Evolutionary conservation across 1,140 invertebrate genomes (phyloP), one percentile per base, ranked within the genome.

Genomic region (Bombus impatiens): DNA sequence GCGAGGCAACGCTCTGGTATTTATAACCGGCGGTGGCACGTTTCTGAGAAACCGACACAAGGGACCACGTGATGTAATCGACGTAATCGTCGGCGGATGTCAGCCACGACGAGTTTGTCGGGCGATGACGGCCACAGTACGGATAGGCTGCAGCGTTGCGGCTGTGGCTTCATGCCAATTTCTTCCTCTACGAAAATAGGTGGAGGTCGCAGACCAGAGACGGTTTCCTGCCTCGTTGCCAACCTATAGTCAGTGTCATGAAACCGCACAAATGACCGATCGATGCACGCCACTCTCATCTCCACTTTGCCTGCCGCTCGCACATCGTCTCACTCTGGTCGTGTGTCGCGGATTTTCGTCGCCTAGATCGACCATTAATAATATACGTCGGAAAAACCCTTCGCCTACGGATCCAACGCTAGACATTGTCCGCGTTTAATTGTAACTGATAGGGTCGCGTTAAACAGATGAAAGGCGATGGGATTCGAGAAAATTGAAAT

Each of bases 161-260:
- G 72, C 70, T 78, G 82, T 93, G 93, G 93, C 93, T 76, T 65
- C 67, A 78, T 90, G 93, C 93, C 93, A 94, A 93, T 93, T 94
- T 92, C 92, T 93, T 90, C 89, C 89, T 84, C 85, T 86, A 91
- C 91, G 91, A 93, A 93, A 93, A 93, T 94, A 93, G 92, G 91
- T 93, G 89, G 93, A 94, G 92, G 93, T 92, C 91, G 93, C 87
- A 89, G 87, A 90, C 89, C 89, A 70, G 83, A 81, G 70, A 81
- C 83, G 76, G 71, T 89, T 68, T 67, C 83, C 82, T 85, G 78
- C 86, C 86, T 87, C 84, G 88, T 47, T 80, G 79, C 57, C 42
- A 75, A 76, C 77, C 62, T 75, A 79, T 67, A 18, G 77, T 37
- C 68, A 59, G 74, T 88, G 87, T 87, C 87, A 86, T 89, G 88